A percentile compares a stretch with the other conserved stretches of the same genome.
phyloP scores from a whole-genome alignment of 2,113 vertebrate species.

The Oreochromis tanganicae region DNA sequence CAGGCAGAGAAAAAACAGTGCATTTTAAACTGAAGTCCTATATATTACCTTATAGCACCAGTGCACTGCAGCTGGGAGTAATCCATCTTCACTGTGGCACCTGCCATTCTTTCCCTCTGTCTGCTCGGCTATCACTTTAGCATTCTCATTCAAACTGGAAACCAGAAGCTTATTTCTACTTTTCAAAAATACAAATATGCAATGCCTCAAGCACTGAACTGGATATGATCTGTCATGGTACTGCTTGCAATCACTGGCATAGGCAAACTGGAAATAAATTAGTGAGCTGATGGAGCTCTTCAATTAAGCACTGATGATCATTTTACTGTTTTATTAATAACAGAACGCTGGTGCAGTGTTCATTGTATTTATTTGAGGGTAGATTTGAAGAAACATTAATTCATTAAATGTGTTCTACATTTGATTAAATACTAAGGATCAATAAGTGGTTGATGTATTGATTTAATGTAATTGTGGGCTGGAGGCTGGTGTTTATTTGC shows the following conservation, averaged over 20 bases:
- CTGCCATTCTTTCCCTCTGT: neutral
- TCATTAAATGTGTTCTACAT: neutral
- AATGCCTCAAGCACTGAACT: neutral
- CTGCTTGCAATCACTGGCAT: neutral
- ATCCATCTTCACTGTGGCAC: neutral
- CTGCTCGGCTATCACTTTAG: neutral
- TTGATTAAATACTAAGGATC: neutral
- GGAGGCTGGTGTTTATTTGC: neutral
- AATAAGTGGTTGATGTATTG: neutral
- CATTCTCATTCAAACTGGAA: neutral
- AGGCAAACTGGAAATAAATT: neutral
- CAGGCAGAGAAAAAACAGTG: neutral
- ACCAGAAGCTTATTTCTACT: neutral
- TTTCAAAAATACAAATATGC: neutral
- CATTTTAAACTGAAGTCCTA: neutral
- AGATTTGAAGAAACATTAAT: neutral
- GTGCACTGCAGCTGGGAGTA: neutral
- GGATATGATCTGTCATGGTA: neutral
- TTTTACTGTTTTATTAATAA: neutral
- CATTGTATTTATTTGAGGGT: neutral
- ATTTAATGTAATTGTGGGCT: neutral
- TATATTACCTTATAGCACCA: neutral
- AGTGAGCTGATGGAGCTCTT: neutral
- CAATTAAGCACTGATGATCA: neutral
- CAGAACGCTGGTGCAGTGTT: neutral